These are phyloP conservation scores for Alethe diademata DNA, from an alignment of 2,113 vertebrate species.

Conservation along the genomic window DNA sequence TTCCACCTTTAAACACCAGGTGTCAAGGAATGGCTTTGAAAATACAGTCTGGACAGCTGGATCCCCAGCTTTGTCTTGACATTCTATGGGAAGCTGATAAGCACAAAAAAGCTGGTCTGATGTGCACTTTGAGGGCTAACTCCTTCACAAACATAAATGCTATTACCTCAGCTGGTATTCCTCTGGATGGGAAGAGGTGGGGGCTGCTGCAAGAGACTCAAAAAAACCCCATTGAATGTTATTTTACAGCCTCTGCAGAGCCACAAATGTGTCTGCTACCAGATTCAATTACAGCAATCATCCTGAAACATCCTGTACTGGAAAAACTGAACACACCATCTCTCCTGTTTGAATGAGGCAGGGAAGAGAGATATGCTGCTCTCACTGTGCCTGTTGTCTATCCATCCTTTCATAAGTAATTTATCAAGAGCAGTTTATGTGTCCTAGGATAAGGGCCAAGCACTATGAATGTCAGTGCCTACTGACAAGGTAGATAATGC, in stretches of 20 bases:
- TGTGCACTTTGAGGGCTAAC: background rate
- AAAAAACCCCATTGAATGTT: background rate
- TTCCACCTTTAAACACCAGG: background rate
- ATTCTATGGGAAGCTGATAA: background rate
- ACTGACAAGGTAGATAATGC: conserved; percentile 15
- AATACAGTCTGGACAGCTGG: background rate
- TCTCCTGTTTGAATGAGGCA: background rate
- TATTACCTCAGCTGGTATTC: background rate
- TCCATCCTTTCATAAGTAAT: background rate
- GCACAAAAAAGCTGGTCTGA: background rate
- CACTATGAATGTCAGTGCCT: conserved; percentile 5
- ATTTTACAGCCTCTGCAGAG: background rate
- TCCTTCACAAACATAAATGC: background rate
- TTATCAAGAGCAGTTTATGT: background rate
- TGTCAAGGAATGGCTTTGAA: background rate
- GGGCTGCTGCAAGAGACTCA: background rate
- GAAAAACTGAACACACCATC: background rate
- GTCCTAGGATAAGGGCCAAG: background rate
- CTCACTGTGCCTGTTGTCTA: background rate
- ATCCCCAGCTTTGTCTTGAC: background rate
- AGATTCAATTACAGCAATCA: background rate
- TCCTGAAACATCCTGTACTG: background rate
- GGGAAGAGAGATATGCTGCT: background rate
- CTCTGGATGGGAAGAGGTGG: background rate
- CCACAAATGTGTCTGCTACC: background rate